These are phyloP conservation scores for Laupala kohalensis DNA, from an alignment of 1,140 invertebrate genomes.

Conservation along the genomic window DNA sequence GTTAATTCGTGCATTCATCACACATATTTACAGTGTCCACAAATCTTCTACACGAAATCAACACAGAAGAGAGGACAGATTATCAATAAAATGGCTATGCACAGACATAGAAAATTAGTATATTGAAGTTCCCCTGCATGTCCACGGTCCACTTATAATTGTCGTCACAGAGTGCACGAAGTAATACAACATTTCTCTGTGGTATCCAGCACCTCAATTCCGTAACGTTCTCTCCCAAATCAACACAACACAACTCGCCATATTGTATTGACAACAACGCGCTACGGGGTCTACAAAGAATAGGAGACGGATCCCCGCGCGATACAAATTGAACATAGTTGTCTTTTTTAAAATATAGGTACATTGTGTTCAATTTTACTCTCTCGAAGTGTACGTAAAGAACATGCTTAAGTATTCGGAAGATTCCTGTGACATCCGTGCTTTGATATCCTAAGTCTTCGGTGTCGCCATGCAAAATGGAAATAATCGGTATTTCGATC, in stretches of 20 bases:
- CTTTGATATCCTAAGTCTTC: no score
- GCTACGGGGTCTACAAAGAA: constrained; percentile 14
- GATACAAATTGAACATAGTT: constrained; percentile 9
- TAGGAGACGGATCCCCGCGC: constrained; percentile 12
- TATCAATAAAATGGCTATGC: not conserved
- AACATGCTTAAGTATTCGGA: no score
- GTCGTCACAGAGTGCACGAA: not conserved
- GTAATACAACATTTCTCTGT: constrained; percentile 7
- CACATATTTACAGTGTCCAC: not conserved
- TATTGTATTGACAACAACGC: constrained; percentile 17
- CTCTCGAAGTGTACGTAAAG: no score
- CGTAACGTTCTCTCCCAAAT: constrained; percentile 8
- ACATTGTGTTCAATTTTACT: no score
- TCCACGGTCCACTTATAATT: not conserved
- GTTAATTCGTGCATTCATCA: not conserved
- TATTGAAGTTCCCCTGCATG: not conserved
- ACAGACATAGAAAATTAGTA: not conserved
- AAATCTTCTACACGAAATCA: not conserved
- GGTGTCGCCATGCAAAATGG: no score
- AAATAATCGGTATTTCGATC: no score
- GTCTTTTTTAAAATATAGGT: not conserved
- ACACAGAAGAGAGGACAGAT: not conserved
- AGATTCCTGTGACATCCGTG: no score
- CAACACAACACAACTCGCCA: constrained; percentile 13
- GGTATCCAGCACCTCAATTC: constrained; percentile 11